A percentile compares a stretch with the other conserved stretches of the same genome.
These are phyloP conservation scores for Petrophora chlorosata DNA, from an alignment of 2,888 invertebrate species.

Conservation along the genomic window DNA sequence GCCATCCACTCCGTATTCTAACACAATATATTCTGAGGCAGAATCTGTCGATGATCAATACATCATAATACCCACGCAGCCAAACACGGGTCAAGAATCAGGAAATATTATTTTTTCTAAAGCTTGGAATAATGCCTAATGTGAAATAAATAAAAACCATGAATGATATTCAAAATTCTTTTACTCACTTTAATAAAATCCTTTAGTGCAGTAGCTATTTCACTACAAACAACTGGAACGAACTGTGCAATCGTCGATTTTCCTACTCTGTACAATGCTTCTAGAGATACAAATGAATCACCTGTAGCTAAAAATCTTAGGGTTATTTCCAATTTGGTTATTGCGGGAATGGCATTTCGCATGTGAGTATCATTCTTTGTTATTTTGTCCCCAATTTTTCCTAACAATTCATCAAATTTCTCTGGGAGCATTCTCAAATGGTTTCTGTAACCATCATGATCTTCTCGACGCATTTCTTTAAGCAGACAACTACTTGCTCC, in stretches of 20 bases:
- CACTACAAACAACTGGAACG: slow-evolving; percentile 16
- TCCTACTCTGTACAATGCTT: slow-evolving; percentile 19
- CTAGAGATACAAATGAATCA: slow-evolving; percentile 22
- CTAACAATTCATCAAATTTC: slow-evolving; percentile 10
- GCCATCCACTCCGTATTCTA: too few species aligned
- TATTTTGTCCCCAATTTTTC: slow-evolving; percentile 12
- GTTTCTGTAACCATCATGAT: not conserved
- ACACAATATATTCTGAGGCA: too few species aligned
- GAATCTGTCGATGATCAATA: too few species aligned
- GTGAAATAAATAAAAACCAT: too few species aligned
- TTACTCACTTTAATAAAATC: too few species aligned
- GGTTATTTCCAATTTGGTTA: slow-evolving; percentile 29
- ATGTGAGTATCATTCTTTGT: slow-evolving; percentile 16
- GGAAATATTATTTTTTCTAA: too few species aligned
- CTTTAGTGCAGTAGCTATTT: slow-evolving; percentile 2
- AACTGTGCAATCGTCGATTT: slow-evolving; percentile 18
- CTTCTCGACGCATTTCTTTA: slow-evolving; percentile 3
- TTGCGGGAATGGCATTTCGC: slow-evolving; percentile 30
- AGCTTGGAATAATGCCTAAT: too few species aligned
- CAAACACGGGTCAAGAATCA: too few species aligned
- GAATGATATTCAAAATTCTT: too few species aligned
- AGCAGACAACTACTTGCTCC: slow-evolving; percentile 15
- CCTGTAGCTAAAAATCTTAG: slow-evolving; percentile 37
- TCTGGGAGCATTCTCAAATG: slow-evolving; percentile 2
- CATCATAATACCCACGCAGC: too few species aligned